Base-by-base conservation (phyloP, 2,797 vertebrate species). In the Delichon dasypus region DNA sequence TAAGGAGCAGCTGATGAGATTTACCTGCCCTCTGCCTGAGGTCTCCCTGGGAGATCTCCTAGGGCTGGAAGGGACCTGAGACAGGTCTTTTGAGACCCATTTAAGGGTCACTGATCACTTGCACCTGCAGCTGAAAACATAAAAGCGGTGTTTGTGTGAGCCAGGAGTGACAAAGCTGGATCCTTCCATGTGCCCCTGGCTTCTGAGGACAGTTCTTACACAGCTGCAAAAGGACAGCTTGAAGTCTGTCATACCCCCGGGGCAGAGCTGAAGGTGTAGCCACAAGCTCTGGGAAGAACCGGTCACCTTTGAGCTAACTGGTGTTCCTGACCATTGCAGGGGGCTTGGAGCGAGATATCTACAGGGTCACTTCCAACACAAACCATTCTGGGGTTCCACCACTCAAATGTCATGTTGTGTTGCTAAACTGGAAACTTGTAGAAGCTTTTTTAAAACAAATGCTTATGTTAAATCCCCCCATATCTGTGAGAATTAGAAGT, bases 81-180 rank as follows among this genome's bases (percentile, higher is more conserved):
- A 58, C 3, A 27, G 16, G 12, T 42, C 26, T 77, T 80, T 32
- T 13, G 38, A 19, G 53, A 64, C 64, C 55, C 2, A 5, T 38
- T 44, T 23, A 11, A 15, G 25, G 47, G 27, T 36, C 79, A 22
- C 7, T 32, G 26, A 4, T 4, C 27, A 21, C 64, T 60, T 67
- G 23, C 15, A 55, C 16, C 57, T 50, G 65, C 58, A 65, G 34
- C 47, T 79, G 45, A 65, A 88, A 66, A 0, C 3, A 16, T 9
- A 29, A 18, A 66, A 55, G 19, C 0, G 0, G 5, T 40, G 26
- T 62, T 51, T 26, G n/a, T 66, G n/a, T 0, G 4, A 53, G 36
- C 73, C 44, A 30, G 30, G 15, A 44, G 8, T 2, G 8, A 50
- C n/a, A 65, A 40, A 74, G 10, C 40, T 67, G 48, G 27, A 18